Conservation (phyloP, 23 tunicate genomes). For the Phallusia fumigata region DNA sequence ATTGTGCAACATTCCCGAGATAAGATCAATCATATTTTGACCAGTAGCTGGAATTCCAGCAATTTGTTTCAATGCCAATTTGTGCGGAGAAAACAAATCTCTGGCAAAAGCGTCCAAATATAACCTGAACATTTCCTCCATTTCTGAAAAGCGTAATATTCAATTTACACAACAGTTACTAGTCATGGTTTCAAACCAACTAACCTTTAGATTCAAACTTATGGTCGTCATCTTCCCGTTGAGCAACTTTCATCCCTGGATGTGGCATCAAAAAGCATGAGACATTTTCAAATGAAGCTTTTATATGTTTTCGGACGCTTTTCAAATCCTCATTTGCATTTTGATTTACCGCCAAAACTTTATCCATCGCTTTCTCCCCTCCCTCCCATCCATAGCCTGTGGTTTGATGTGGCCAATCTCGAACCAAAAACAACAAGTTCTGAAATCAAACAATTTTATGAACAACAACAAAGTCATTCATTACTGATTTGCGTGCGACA, state of each 20-base stretch:
- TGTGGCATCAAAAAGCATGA: background rate
- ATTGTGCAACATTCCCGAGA: background rate
- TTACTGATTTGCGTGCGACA: too few species aligned
- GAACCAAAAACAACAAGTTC: background rate
- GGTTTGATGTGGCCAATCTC: background rate
- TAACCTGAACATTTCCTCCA: background rate
- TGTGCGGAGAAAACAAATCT: background rate
- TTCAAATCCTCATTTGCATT: background rate
- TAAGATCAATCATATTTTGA: background rate
- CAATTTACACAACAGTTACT: too few species aligned
- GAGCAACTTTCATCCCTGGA: background rate
- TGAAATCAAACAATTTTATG: background rate
- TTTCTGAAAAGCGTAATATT: too few species aligned
- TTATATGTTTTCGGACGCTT: background rate
- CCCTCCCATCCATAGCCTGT: background rate
- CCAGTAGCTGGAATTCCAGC: slow-evolving; percentile 3
- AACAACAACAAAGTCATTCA: background rate
- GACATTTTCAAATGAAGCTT: background rate
- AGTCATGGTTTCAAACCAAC: too few species aligned
- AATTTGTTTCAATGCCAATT: background rate
- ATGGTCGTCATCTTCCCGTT: background rate
- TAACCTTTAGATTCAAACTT: background rate
- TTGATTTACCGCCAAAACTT: background rate
- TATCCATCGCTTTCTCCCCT: background rate
- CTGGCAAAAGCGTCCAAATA: background rate